Conservation (phyloP, 2,113 vertebrate species). For the Beaufortia kweichowensis region DNA sequence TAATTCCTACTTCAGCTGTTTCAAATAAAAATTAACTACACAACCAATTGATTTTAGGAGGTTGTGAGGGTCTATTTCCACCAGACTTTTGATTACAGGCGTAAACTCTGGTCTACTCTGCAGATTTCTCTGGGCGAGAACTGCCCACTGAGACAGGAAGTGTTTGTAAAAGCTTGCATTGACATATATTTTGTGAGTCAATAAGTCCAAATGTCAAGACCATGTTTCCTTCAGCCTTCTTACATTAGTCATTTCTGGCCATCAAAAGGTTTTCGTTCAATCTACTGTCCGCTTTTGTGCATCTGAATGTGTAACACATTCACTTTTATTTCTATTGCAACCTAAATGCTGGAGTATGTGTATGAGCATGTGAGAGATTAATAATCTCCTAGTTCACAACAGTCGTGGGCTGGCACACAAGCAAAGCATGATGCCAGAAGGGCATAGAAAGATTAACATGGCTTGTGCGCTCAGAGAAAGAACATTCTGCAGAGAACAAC, state of each 20-base stretch:
- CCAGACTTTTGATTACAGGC: no score
- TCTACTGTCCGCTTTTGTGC: no score
- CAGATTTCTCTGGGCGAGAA: neutral
- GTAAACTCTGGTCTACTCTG: neutral
- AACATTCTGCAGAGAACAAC: conserved; percentile 10
- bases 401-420: conserved; percentile 59
- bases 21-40: neutral
- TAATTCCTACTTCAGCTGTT: neutral
- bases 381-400: conserved; percentile 47
- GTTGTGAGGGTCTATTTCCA: neutral
- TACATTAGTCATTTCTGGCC: no score
- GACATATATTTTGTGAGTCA: no score
- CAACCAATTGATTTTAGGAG: neutral
- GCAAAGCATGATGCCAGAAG: conserved; percentile 68
- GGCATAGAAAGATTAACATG: conserved; percentile 63
- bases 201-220: no score
- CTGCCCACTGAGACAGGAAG: neutral
- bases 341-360: conserved; percentile 19
- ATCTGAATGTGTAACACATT: no score
- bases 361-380: conserved; percentile 41
- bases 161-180: no score
- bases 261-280: no score
- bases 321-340: neutral
- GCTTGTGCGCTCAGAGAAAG: conserved; percentile 46
- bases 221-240: no score